Percentiles rank a stretch among this genome's conserved stretches.
These are phyloP conservation scores for Ormia ochracea DNA, from an alignment of 2,888 invertebrate genomes.

Conservation along the genomic window DNA sequence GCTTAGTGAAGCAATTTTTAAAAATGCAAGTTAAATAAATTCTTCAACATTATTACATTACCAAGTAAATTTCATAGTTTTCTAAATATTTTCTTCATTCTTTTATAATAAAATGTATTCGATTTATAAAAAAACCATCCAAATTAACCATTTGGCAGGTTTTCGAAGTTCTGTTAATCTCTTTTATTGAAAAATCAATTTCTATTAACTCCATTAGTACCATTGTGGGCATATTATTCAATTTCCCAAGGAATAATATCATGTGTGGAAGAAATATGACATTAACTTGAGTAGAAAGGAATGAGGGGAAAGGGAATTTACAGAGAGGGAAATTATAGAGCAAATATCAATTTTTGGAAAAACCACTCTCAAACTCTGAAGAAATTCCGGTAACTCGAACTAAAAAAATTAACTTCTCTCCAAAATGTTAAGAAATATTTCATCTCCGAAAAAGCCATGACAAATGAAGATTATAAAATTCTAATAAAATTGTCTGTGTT, in stretches of 20 bases:
- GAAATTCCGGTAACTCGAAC: neutral
- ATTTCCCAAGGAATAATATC: neutral
- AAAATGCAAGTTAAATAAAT: neutral
- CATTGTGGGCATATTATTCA: neutral
- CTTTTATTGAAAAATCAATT: slow-evolving; percentile 8
- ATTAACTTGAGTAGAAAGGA: neutral
- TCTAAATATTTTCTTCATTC: too few relatives aligned
- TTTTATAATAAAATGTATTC: too few relatives aligned
- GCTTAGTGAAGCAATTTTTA: neutral
- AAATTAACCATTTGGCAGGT: neutral
- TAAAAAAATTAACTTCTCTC: too few relatives aligned
- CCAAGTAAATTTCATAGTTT: too few relatives aligned
- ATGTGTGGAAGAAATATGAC: neutral
- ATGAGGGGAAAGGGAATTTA: neutral
- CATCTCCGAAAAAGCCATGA: too few relatives aligned
- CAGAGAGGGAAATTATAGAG: slow-evolving; percentile 1
- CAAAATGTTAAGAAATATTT: too few relatives aligned
- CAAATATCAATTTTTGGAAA: neutral
- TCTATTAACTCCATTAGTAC: neutral
- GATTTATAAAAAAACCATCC: neutral
- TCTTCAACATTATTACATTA: neutral
- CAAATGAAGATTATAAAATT: too few relatives aligned
- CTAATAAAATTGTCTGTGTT: too few relatives aligned
- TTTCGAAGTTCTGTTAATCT: neutral
- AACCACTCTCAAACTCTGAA: neutral